These are phyloP conservation scores for Cassiopea xamachana DNA, from an alignment of 30 jellyfish, hydroid and myxozoan genomes.

Conservation along the genomic window DNA sequence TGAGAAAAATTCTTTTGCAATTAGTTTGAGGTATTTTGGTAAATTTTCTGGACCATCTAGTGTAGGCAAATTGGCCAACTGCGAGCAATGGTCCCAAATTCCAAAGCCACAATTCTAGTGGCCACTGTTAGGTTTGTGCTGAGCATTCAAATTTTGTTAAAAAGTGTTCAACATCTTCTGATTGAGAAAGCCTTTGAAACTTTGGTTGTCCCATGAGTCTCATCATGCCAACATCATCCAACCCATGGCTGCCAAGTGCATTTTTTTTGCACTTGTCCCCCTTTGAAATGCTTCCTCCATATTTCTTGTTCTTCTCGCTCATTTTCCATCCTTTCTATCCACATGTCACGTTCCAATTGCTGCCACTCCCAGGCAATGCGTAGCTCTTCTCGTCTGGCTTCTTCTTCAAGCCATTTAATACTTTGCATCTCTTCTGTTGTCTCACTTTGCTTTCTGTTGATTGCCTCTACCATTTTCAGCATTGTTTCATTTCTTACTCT, in stretches of 20 bases:
- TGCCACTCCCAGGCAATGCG: slow-evolving; percentile 16
- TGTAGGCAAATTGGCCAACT: neutral
- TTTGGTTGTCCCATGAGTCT: slow-evolving; percentile 12
- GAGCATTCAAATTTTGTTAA: neutral
- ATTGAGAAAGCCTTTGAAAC: slow-evolving; percentile 1
- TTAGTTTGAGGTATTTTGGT: too few relatives aligned
- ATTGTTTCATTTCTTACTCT: too few relatives aligned
- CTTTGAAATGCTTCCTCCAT: slow-evolving; percentile 4
- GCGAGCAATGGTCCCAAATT: slow-evolving; percentile 1
- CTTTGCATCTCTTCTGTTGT: neutral
- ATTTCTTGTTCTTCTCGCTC: slow-evolving; percentile 5
- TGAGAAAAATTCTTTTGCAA: too few relatives aligned
- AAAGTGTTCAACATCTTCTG: neutral
- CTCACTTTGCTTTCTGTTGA: neutral
- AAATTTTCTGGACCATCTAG: too few relatives aligned
- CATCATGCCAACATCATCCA: slow-evolving; percentile 21
- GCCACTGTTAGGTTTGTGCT: slow-evolving; percentile 2
- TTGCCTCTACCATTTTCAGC: neutral
- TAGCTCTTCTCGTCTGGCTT: slow-evolving; percentile 20
- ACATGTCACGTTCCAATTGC: too few relatives aligned
- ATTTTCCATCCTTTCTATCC: slow-evolving; percentile 1
- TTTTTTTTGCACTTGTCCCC: neutral
- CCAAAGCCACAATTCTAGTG: neutral
- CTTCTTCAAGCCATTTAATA: neutral
- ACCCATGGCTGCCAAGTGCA: neutral